A percentile compares a stretch with the other conserved stretches of the same genome.
Evolutionary conservation across 2,888 invertebrate species (phyloP).

Genomic region (Rugalucina vietnamica): DNA sequence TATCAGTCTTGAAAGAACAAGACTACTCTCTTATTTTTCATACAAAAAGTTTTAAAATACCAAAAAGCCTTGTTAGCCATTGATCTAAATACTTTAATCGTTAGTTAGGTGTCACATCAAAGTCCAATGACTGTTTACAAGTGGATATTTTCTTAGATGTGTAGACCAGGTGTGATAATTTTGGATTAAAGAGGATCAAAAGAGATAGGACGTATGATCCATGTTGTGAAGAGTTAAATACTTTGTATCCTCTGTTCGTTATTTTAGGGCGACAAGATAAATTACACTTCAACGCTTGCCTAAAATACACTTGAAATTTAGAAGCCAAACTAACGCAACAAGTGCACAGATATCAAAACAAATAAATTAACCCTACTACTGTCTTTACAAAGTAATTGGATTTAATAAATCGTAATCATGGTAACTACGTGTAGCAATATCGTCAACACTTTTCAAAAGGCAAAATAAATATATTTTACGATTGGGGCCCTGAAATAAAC

Average conservation of each 20-base stretch:
- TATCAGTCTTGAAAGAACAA: neutral
- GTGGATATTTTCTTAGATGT: neutral
- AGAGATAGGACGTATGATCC: neutral
- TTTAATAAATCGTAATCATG: too few relatives aligned
- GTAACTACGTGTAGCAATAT: too few relatives aligned
- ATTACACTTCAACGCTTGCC: neutral
- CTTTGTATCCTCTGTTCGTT: neutral
- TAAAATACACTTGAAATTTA: neutral
- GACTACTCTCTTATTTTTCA: neutral
- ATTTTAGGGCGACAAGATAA: neutral
- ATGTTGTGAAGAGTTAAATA: neutral
- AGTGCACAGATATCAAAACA: too few relatives aligned
- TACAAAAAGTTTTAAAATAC: neutral
- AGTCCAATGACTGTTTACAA: neutral
- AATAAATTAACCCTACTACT: too few relatives aligned
- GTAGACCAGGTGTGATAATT: neutral
- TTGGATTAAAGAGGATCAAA: constrained; percentile 8
- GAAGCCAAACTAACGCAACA: too few relatives aligned
- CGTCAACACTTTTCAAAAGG: too few relatives aligned
- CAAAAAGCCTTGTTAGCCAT: neutral
- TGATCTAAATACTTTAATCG: neutral
- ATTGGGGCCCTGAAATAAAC: too few relatives aligned
- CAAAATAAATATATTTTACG: too few relatives aligned
- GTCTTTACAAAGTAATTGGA: too few relatives aligned
- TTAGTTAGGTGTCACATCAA: neutral